A percentile compares a stretch with the other conserved stretches of the same genome.
Conservation (phyloP, 2,113 vertebrate genomes). For the Brevimyrus niger region DNA sequence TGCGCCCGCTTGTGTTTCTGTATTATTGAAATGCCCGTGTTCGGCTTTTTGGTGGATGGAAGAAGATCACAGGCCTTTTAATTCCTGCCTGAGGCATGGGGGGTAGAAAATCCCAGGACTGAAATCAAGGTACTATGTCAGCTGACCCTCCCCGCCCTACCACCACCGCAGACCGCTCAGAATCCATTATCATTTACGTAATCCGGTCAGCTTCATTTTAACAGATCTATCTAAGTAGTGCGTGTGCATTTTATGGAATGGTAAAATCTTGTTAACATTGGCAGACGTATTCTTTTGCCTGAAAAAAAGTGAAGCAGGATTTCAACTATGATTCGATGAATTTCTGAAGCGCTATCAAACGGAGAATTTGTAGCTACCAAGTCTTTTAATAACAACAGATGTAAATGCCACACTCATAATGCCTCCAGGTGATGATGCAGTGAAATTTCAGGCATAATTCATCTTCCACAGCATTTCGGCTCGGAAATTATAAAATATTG, state of each 20-base stretch:
- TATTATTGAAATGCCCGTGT: background rate
- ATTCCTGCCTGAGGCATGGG: background rate
- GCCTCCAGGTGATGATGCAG: background rate
- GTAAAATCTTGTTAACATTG: slow-evolving; percentile 16
- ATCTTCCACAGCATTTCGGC: background rate
- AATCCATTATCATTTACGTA: slow-evolving; percentile 39
- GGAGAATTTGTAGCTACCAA: slow-evolving; percentile 12
- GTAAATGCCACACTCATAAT: background rate
- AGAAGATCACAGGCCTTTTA: background rate
- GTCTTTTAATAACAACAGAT: background rate
- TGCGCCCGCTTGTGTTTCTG: background rate
- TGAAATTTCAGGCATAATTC: background rate
- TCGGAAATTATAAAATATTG: too few species aligned
- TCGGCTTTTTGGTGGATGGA: background rate
- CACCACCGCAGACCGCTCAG: background rate
- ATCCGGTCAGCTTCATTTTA: slow-evolving; percentile 45
- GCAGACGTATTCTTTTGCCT: background rate
- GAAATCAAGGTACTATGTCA: background rate
- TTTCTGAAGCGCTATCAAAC: background rate
- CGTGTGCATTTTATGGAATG: slow-evolving; percentile 32
- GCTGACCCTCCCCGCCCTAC: background rate
- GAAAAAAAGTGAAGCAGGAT: slow-evolving; percentile 8
- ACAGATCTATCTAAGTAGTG: slow-evolving; percentile 44
- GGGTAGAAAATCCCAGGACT: background rate
- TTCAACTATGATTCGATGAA: background rate